Percentiles rank a stretch among this genome's conserved stretches.
These are phyloP conservation scores for Acanthopleura granulata DNA, from an alignment of 2,888 invertebrate genomes.

Conservation along the genomic window DNA sequence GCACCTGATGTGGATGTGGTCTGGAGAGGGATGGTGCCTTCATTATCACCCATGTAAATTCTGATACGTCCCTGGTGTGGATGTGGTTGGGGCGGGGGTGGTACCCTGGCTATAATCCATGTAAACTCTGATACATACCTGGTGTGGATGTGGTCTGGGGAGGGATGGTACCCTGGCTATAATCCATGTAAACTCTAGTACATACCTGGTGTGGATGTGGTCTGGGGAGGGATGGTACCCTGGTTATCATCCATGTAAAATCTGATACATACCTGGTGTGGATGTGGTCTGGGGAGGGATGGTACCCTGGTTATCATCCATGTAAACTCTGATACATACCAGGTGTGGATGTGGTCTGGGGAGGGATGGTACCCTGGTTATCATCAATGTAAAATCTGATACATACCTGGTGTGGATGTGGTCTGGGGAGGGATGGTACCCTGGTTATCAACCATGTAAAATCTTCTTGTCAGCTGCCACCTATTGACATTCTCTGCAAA, in stretches of 20 bases:
- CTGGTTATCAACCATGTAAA: slow-evolving; percentile 78
- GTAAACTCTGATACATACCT: slow-evolving; percentile 76
- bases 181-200: slow-evolving; percentile 80
- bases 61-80: slow-evolving; percentile 65
- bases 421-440: slow-evolving; percentile 55
- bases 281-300: background rate
- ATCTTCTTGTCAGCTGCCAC: slow-evolving; percentile 79
- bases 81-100: background rate
- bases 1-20: slow-evolving; percentile 70
- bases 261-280: slow-evolving; percentile 65
- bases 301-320: slow-evolving; percentile 75
- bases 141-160: background rate
- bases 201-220: background rate
- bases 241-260: slow-evolving; percentile 79
- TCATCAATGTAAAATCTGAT: slow-evolving; percentile 69
- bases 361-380: slow-evolving; percentile 69
- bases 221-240: slow-evolving; percentile 55
- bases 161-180: slow-evolving; percentile 71
- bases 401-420: background rate
- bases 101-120: slow-evolving; percentile 75
- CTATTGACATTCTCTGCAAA: slow-evolving; percentile 60
- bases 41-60: slow-evolving; percentile 78
- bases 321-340: slow-evolving; percentile 76
- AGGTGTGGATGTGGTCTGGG: background rate
- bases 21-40: slow-evolving; percentile 61